phyloP scores from a whole-genome alignment of 1,140 invertebrate species.

The Mizuhopecten yessoensis region DNA sequence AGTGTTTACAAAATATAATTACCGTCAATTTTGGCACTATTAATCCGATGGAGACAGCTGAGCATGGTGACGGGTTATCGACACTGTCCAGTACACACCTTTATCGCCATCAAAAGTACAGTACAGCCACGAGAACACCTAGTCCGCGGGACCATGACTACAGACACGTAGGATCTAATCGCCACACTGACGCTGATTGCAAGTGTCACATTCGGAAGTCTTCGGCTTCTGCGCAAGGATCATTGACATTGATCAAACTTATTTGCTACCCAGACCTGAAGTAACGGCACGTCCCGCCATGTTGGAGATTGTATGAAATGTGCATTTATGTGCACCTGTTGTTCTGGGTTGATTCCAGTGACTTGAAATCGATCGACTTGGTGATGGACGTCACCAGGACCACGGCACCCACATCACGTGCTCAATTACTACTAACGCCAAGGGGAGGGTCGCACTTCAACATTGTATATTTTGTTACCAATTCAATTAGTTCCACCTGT shows the following conservation, averaged over 20 bases:
- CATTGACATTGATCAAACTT: not conserved
- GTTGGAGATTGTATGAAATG: not conserved
- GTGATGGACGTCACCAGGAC: not conserved
- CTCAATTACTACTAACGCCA: not conserved
- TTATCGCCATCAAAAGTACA: not conserved
- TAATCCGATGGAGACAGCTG: slow-evolving; percentile 5
- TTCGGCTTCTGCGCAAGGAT: not conserved
- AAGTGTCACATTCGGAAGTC: slow-evolving; percentile 18
- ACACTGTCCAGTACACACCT: not conserved
- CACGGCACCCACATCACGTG: not conserved
- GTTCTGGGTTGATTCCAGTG: not conserved
- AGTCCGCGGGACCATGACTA: not conserved
- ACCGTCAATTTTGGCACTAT: slow-evolving; percentile 23
- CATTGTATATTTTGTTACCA: too few species aligned
- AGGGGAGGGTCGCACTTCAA: too few species aligned
- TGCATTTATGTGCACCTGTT: not conserved
- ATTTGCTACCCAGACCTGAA: not conserved
- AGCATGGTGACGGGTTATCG: not conserved
- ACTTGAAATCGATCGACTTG: slow-evolving; percentile 18
- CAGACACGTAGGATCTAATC: not conserved
- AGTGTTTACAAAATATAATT: not conserved
- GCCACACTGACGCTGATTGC: not conserved
- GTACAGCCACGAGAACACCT: not conserved
- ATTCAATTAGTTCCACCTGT: too few species aligned
- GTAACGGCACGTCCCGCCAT: not conserved